Base-by-base conservation (phyloP, 2,797 vertebrate species). In the Lacerta bilineata region DNA sequence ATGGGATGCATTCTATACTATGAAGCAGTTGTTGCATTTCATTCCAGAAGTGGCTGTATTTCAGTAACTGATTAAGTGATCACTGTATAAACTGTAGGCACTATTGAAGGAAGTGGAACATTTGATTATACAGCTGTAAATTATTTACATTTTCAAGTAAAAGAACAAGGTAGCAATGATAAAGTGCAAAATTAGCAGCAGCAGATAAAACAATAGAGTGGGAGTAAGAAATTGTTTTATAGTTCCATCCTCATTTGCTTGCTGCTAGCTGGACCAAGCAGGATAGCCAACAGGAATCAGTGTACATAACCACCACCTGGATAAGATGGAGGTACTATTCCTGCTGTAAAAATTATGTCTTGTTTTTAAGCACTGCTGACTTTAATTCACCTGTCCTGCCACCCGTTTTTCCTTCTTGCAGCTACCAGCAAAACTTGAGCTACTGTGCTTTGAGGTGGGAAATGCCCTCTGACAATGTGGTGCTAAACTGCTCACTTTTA, bases 11-110 rank as follows among this genome's bases (percentile, higher is more conserved):
- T 93, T 6, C 0, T 93, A 91, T 92, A 90, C 90, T 0, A 71
- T 91, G 91, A 91, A 95, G 91, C 95, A 96, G 95, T 95, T 96
- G 95, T 95, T 93, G 89, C 87, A 66, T 93, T 94, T 96, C 92
- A 93, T 96, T 94, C 93, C 94, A 86, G 91, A 91, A 89, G 93
- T 95, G 92, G 83, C 95, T 95, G 91, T 94, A 87, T 92, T 83
- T 92, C 1, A 0, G 91, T 95, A 95, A 94, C 93, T 88, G 94
- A 92, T 93, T 91, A 92, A 92, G 87, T 87, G 93, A 93, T 92
- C 80, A 66, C 91, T 61, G 83, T 83, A 86, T 80, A 92, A 87
- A 84, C 90, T 79, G 66, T 87, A 92, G 90, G 90, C 69, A 85
- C 83, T 90, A 84, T 85, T 85, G 93, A 88, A 93, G 92, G 84